phyloP scores from a whole-genome alignment of 2,797 vertebrate species.

The Eupleurogrammus muticus region DNA sequence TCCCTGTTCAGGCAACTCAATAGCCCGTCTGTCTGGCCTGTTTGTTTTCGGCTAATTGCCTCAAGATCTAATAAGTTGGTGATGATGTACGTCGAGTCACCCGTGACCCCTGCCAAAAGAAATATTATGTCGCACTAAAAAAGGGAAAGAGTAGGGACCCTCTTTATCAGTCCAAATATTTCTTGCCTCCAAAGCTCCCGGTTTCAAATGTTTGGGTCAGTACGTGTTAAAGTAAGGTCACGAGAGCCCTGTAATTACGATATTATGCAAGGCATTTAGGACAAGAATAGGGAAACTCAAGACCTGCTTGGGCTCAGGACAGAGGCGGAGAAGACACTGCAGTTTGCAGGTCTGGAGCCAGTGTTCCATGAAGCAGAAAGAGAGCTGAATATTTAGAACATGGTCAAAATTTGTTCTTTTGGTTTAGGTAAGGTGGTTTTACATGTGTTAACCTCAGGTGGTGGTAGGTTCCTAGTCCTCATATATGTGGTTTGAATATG shows the following conservation, averaged over 20 bases:
- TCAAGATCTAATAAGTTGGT: conserved; percentile 99
- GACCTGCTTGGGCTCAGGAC: conserved; percentile 27
- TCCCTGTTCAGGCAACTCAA: conserved; percentile 85
- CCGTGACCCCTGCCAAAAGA: conserved; percentile 92
- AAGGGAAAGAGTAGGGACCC: conserved; percentile 74
- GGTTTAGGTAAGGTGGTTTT: conserved; percentile 6
- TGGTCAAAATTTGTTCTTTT: background rate
- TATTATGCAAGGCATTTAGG: conserved; percentile 81
- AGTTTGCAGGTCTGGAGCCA: conserved; percentile 31
- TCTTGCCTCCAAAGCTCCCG: conserved; percentile 74
- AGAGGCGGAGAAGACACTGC: conserved; percentile 35
- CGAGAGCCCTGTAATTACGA: conserved; percentile 81
- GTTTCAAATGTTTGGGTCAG: conserved; percentile 85
- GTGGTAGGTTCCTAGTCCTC: background rate
- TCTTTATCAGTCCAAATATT: conserved; percentile 84
- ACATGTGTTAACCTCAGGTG: background rate
- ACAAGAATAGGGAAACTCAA: conserved; percentile 64
- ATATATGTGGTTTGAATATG: background rate
- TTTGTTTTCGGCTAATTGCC: conserved; percentile 99
- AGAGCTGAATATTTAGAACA: background rate
- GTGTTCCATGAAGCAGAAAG: conserved; percentile 7
- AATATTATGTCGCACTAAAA: conserved; percentile 89
- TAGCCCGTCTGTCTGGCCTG: conserved; percentile 94
- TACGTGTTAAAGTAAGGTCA: conserved; percentile 80
- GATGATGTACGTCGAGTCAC: conserved; percentile 94